Evolutionary conservation across 2,113 vertebrate species (phyloP).

Genomic region (Vireo altiloquus): DNA sequence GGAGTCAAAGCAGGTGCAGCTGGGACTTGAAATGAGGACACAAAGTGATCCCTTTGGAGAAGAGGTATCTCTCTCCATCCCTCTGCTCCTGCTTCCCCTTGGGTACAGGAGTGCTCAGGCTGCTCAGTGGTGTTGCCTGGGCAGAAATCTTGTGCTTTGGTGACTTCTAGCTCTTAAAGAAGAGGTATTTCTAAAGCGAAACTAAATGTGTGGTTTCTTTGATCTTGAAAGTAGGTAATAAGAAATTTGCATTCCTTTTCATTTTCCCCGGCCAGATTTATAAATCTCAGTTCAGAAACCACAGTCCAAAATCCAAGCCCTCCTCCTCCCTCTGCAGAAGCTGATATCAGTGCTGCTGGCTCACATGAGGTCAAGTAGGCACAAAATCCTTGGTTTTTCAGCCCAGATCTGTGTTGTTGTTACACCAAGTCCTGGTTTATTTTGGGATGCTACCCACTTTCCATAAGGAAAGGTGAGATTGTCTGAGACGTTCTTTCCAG

Average conservation of each 20-base stretch:
- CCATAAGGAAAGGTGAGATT: background rate
- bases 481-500: background rate
- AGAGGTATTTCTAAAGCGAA: background rate
- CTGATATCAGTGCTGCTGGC: background rate
- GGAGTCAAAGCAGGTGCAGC: background rate
- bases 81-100: background rate
- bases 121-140: background rate
- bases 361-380: background rate
- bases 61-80: background rate
- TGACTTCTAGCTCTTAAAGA: background rate
- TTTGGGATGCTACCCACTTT: background rate
- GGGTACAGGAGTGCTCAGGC: background rate
- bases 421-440: background rate
- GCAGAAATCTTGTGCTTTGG: background rate
- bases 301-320: background rate
- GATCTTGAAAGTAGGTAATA: background rate
- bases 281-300: background rate
- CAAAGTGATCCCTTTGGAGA: background rate
- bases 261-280: background rate
- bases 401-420: background rate
- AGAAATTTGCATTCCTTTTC: background rate
- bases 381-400: background rate
- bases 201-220: background rate
- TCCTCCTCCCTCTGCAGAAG: background rate
- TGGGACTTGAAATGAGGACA: background rate